Conservation (phyloP, 2,888 invertebrate species). For the Sphinx pinastri region DNA sequence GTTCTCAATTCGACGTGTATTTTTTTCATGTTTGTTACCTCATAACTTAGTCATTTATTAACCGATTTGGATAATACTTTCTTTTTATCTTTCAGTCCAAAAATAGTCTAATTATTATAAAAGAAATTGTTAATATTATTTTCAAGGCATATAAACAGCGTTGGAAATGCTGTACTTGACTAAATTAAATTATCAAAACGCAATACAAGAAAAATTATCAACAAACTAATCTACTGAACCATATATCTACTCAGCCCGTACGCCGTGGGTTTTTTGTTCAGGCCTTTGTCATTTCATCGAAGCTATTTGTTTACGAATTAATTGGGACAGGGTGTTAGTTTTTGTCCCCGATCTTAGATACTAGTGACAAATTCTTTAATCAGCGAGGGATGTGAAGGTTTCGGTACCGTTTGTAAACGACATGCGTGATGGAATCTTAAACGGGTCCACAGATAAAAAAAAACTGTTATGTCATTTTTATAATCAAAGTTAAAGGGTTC, state of each 20-base stretch:
- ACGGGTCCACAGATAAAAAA: background rate
- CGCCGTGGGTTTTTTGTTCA: conserved; percentile 34
- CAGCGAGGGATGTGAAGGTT: background rate
- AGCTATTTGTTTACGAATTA: conserved; percentile 69
- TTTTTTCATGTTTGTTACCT: too few species aligned
- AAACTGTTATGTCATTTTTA: background rate
- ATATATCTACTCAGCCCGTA: conserved; percentile 1
- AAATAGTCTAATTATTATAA: too few species aligned
- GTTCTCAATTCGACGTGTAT: too few species aligned
- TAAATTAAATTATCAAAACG: background rate
- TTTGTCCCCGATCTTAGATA: conserved; percentile 22
- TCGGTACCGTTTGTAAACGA: background rate
- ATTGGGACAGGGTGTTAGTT: conserved; percentile 49
- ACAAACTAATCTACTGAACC: conserved; percentile 20
- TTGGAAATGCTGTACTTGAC: too few species aligned
- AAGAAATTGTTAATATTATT: too few species aligned
- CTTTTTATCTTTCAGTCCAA: too few species aligned
- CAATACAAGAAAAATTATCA: background rate
- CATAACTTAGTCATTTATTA: too few species aligned
- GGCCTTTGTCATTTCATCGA: conserved; percentile 49
- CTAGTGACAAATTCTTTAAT: conserved; percentile 28
- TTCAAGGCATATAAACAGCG: too few species aligned
- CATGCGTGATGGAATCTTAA: background rate
- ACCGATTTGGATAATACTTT: too few species aligned
- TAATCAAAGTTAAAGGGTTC: too few species aligned